Evolutionary conservation across 2,113 vertebrate species (phyloP).

Genomic region (Clinocottus analis): DNA sequence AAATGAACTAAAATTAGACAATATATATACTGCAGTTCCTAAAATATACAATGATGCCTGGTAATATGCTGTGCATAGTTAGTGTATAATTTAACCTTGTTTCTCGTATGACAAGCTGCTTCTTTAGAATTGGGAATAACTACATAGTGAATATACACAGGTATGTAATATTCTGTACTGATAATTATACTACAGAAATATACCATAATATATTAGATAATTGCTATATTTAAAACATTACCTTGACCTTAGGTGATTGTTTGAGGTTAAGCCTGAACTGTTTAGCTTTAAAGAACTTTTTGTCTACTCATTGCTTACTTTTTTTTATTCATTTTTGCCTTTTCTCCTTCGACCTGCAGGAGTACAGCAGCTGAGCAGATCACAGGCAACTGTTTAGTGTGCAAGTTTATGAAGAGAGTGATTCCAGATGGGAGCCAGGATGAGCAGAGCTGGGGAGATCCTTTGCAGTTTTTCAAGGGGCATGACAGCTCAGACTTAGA

Average conservation of each 20-base stretch:
- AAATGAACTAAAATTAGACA: not conserved
- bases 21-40: not conserved
- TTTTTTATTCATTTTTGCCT: not conserved
- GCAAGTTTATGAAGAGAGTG: conserved; percentile 29
- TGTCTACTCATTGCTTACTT: not conserved
- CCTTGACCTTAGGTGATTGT: not conserved
- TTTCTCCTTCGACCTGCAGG: conserved; percentile 31
- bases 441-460: conserved; percentile 45
- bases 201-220: too few species aligned
- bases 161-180: not conserved
- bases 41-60: not conserved
- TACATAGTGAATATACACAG: not conserved
- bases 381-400: not conserved
- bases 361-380: conserved; percentile 41
- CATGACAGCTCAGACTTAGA: conserved; percentile 29
- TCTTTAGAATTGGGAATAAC: not conserved
- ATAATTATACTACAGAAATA: not conserved
- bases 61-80: not conserved
- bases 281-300: not conserved
- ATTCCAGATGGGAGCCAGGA: conserved; percentile 64
- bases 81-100: not conserved
- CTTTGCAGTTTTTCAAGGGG: conserved; percentile 38
- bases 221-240: too few species aligned
- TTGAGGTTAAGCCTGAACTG: not conserved
- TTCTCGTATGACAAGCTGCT: not conserved